Evolutionary conservation across 92 coral and sea anemone species (phyloP), one percentile per base, ranked within the genome.

Genomic region (Siderastrea radians): DNA sequence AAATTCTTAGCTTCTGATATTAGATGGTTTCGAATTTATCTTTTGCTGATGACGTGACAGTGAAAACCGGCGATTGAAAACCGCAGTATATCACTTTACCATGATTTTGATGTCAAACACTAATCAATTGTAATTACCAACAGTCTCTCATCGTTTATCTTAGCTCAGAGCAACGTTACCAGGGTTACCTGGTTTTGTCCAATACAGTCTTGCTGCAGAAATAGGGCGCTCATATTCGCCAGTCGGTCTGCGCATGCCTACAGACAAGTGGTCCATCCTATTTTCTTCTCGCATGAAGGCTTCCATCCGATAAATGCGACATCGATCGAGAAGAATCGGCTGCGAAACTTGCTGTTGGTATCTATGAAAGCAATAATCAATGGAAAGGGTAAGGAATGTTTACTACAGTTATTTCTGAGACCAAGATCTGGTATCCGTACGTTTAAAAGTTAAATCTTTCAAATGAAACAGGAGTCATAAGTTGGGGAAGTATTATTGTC

Each of bases 211-310:
- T 1, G 9, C 67, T 4, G 50, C 75, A n/a, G 82, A 84, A 15
- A 95, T 81, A 13, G 98, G 98, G 16, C 93, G 72, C 74, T 95
- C 98, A 81, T 62, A 76, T 45, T 84, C 74, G 12, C 96, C 96
- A 75, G 84, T 85, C 13, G 98, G 96, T 6, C 68, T 74, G 54
- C 89, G 79, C 91, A 93, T 95, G 46, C 94, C 98, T 6, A 90
- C 87, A 15, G 98, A 95, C 26, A 87, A 86, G 71, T 84, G 93
- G 68, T 93, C 98, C 2, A 17, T 11, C n/a, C 76, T 72, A 3
- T 4, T 5, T 13, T 80, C 87, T 80, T 90, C 91, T 59, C 87
- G 92, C 87, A 89, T 85, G 5, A 92, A 67, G n/a, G 89, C 72
- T 26, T 87, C 91, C 68, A 94, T 69, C 50, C 65, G 76, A 77